phyloP scores from a whole-genome alignment of 2,797 vertebrate species.

The Eulemur rubriventer region DNA sequence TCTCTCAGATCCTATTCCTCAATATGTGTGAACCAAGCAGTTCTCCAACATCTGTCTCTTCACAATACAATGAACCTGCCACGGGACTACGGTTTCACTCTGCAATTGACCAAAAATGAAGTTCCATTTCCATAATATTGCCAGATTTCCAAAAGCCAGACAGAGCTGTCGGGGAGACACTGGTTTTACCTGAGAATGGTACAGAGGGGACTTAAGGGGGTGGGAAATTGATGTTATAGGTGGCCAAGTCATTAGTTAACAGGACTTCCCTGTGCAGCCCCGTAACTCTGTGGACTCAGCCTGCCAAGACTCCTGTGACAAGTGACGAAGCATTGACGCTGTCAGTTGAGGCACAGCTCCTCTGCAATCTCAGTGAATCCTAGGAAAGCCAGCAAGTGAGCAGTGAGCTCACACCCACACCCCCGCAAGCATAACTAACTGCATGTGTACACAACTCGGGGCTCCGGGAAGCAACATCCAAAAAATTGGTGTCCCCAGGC shows the following conservation, averaged over 20 bases:
- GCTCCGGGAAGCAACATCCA: neutral
- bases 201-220: neutral
- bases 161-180: neutral
- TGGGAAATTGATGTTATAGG: neutral
- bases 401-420: neutral
- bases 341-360: neutral
- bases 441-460: rapidly evolving
- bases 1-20: neutral
- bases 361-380: neutral
- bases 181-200: neutral
- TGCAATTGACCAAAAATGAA: neutral
- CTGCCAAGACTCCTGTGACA: neutral
- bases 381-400: neutral
- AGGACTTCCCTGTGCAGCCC: neutral
- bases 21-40: neutral
- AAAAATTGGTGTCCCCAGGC: neutral
- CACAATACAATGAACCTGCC: neutral
- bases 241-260: neutral
- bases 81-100: neutral
- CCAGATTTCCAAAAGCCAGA: neutral
- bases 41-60: neutral
- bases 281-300: rapidly evolving
- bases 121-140: neutral
- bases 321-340: neutral
- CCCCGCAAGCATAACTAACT: neutral